Base-by-base conservation (phyloP, 2,888 invertebrate species). In the Leptinotarsa rubiginosa region DNA sequence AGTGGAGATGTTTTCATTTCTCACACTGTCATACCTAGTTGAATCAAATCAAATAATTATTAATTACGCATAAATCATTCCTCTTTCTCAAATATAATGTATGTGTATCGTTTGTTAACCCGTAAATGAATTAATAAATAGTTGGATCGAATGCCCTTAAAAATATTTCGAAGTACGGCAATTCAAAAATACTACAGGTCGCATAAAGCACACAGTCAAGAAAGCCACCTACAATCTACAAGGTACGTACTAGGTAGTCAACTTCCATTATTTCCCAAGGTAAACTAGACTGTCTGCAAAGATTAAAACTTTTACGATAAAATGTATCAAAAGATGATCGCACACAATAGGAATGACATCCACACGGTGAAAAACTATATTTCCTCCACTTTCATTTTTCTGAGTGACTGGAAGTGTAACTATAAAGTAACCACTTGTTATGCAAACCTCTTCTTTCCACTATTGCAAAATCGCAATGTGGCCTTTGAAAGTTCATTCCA, bases 161-260 rank as follows among this genome's bases (percentile, higher is more conserved):
- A 56, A 56, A 56, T 22, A 22, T 56, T 20, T 15, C 62, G 41
- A 15, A n/a, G 31, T 31, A 62, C 62, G 62, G 31, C 62, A 18
- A 41, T 62, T 62, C 41, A 25, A 62, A 62, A 62, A 62, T 31
- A 41, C 62, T 62, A 15, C 56, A 22, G 62, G 62, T 62, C 62
- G 62, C 62, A 62, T 62, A 62, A 62, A 62, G 62, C 31, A 62
- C 62, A 62, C 31, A 62, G n/a, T 62, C 62, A 41, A 62, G 16
- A 16, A 31, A 62, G 62, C 62, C 62, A 62, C 62, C 62, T 62
- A 62, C 62, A 62, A 62, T 62, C 62, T 62, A 62, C 62, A 62
- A n/a, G 62, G 62, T 62, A 62, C 62, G 62, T 62, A 62, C 62
- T 62, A 62, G 62, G 62, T 62, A 62, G 62, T 62, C 62, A 15